A percentile compares a stretch with the other conserved stretches of the same genome.
Conservation (phyloP, 2,113 vertebrate species). For the Nycticebus coucang region DNA sequence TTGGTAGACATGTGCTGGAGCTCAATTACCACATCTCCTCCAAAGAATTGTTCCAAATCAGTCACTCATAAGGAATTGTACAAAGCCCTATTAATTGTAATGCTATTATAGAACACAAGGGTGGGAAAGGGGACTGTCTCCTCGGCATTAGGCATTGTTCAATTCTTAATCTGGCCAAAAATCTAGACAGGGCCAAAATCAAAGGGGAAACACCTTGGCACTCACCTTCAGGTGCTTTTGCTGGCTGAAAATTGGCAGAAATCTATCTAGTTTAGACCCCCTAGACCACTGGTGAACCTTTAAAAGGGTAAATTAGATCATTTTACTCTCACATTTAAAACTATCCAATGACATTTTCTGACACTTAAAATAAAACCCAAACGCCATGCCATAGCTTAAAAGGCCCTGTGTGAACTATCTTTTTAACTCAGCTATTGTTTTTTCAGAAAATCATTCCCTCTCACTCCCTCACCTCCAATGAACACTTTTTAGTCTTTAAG, state of each 20-base stretch:
- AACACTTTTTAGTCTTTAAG: neutral
- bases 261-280: neutral
- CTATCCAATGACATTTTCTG: neutral
- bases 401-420: neutral
- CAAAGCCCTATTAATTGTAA: conserved; percentile 59
- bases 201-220: neutral
- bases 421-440: neutral
- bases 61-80: conserved; percentile 29
- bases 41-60: conserved; percentile 61
- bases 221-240: neutral
- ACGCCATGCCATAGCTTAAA: neutral
- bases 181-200: neutral
- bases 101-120: neutral
- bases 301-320: neutral
- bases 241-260: conserved; percentile 30
- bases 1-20: conserved; percentile 1
- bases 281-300: neutral
- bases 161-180: conserved; percentile 14
- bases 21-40: conserved; percentile 60
- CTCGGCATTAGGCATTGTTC: neutral
- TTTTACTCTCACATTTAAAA: neutral
- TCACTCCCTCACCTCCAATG: neutral
- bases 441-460: neutral
- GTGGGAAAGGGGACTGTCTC: neutral
- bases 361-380: neutral